Conservation (phyloP, 2,113 vertebrate species). For the Chascanopsetta lugubris region DNA sequence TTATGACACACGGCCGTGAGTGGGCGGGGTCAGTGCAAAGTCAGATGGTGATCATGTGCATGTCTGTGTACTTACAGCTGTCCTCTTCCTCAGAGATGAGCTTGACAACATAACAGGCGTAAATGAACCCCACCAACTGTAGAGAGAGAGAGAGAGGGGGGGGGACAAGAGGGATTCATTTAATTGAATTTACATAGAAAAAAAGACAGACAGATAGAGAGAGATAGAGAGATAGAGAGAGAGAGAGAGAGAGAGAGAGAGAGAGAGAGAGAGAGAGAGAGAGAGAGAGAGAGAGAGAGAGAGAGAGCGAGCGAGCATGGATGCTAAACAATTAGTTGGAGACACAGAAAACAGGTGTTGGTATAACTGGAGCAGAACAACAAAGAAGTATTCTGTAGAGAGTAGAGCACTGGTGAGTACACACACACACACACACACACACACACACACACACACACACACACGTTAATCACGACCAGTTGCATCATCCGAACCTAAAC, state of each 20-base stretch:
- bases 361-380: constrained; percentile 65
- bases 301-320: neutral
- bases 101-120: constrained; percentile 99
- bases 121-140: constrained; percentile 98
- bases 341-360: constrained; percentile 57
- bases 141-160: constrained; percentile 76
- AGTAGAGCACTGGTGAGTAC: constrained; percentile 51
- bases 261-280: neutral
- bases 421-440: constrained; percentile 21
- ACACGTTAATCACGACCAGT: neutral
- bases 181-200: neutral
- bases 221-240: neutral
- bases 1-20: too few species aligned
- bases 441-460: constrained; percentile 6
- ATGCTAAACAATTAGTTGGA: constrained; percentile 23
- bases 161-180: constrained; percentile 23
- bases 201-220: neutral
- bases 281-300: neutral
- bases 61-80: constrained; percentile 97
- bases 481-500: neutral
- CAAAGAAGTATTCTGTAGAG: constrained; percentile 36
- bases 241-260: neutral
- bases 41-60: too few species aligned
- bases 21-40: too few species aligned
- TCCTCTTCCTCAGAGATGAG: constrained; percentile 99